Percentiles rank a stretch among this genome's conserved stretches.
Evolutionary conservation across 1,140 invertebrate genomes (phyloP).

Genomic region (Drosophila santomea): DNA sequence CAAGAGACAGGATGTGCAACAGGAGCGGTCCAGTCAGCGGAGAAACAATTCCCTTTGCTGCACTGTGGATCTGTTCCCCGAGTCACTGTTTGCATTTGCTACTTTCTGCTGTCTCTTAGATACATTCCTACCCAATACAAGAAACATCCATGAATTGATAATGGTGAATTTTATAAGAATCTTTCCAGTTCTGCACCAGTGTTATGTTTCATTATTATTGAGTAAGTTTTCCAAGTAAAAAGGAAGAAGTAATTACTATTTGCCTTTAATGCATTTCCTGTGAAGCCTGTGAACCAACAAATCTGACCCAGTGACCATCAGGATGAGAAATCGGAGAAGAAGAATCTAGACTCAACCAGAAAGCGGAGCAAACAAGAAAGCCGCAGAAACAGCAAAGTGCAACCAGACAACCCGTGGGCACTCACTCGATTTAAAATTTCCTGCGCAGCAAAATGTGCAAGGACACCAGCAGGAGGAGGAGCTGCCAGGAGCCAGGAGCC

Average conservation of each 20-base stretch:
- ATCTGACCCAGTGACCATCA: conserved; percentile 37
- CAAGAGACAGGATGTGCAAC: conserved; percentile 51
- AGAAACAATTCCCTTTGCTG: neutral
- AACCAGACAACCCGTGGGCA: conserved; percentile 31
- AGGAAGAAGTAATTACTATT: no score
- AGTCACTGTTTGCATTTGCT: neutral
- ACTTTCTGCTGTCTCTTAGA: conserved; percentile 3
- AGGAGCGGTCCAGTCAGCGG: neutral
- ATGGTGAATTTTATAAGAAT: no score
- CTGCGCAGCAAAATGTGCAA: conserved; percentile 56
- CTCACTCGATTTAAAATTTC: conserved; percentile 80
- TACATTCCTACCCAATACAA: conserved; percentile 29
- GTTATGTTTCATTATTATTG: no score
- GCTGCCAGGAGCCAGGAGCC: neutral
- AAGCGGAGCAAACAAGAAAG: conserved; percentile 40
- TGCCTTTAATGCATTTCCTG: conserved; percentile 15
- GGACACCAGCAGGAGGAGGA: conserved; percentile 22
- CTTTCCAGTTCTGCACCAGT: no score
- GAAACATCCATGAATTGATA: no score
- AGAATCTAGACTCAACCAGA: conserved; percentile 28
- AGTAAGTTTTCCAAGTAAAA: no score
- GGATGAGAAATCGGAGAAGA: conserved; percentile 33
- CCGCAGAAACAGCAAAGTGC: conserved; percentile 24
- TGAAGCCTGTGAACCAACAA: conserved; percentile 30
- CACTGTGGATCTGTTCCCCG: conserved; percentile 3